These are phyloP conservation scores for Salpingus planirostris DNA, from an alignment of 2,888 invertebrate genomes.

Conservation along the genomic window DNA sequence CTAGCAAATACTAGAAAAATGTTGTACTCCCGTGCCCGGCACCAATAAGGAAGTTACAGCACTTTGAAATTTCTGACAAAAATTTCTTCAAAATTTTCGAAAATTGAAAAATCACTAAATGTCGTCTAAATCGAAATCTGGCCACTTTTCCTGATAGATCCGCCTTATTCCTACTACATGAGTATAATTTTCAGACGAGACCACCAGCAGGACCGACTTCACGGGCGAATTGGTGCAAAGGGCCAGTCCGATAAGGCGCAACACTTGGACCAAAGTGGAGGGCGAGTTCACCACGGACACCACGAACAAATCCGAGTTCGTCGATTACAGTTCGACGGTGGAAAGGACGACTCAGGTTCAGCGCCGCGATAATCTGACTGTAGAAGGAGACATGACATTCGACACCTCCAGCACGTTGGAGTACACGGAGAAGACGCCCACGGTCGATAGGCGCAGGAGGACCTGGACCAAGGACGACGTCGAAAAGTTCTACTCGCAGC, in stretches of 20 bases:
- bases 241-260: constrained; percentile 58
- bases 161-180: neutral
- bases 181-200: constrained; percentile 49
- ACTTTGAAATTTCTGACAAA: no score
- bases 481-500: constrained; percentile 57
- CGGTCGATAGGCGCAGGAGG: constrained; percentile 52
- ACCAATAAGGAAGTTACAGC: no score
- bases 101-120: no score
- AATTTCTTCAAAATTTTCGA: no score
- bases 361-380: constrained; percentile 56
- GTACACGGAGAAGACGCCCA: constrained; percentile 50
- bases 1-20: no score
- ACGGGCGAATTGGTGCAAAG: constrained; percentile 58
- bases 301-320: constrained; percentile 56
- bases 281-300: constrained; percentile 65
- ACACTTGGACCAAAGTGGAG: constrained; percentile 70
- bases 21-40: no score
- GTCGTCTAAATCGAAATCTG: no score
- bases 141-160: no score
- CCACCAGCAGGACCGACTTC: constrained; percentile 60
- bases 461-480: constrained; percentile 67
- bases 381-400: constrained; percentile 60
- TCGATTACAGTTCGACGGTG: constrained; percentile 50
- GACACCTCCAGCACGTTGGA: constrained; percentile 56
- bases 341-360: constrained; percentile 53